phyloP scores from a whole-genome alignment of 1,140 invertebrate species.

The Zaprionus vittiger region DNA sequence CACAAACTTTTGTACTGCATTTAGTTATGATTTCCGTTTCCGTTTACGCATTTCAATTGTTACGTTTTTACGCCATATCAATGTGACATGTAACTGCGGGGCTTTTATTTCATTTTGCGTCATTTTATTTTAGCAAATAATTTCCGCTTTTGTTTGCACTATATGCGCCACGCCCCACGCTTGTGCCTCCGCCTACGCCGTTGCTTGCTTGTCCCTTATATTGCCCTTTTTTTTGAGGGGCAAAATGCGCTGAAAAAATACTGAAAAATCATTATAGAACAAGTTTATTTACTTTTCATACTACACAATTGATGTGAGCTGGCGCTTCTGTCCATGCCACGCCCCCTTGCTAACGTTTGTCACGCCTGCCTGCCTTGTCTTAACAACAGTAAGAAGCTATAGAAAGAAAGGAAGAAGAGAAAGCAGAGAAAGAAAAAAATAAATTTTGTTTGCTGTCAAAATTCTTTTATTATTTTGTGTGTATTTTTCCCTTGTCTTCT shows the following conservation, averaged over 20 bases:
- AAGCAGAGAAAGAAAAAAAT: constrained; percentile 13
- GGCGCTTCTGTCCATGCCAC: background rate
- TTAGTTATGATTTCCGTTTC: constrained; percentile 8
- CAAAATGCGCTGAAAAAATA: constrained; percentile 15
- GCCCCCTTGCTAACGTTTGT: constrained; percentile 15
- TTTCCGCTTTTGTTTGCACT: constrained; percentile 29
- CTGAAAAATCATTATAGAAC: constrained; percentile 55
- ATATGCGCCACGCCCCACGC: constrained; percentile 4
- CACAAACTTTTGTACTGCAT: constrained; percentile 16
- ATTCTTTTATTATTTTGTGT: constrained; percentile 11
- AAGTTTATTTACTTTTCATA: constrained; percentile 72
- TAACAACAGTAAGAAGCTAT: background rate
- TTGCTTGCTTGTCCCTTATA: constrained; percentile 22
- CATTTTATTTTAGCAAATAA: constrained; percentile 45
- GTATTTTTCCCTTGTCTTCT: background rate
- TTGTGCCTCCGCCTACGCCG: background rate
- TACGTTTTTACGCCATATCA: background rate
- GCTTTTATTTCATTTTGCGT: constrained; percentile 18
- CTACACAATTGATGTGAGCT: constrained; percentile 43
- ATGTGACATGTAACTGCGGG: constrained; percentile 14
- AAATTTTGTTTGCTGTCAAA: constrained; percentile 51
- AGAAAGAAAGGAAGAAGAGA: background rate
- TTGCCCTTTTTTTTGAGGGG: constrained; percentile 11
- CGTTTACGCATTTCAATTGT: constrained; percentile 11
- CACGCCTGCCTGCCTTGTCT: constrained; percentile 33